Evolutionary conservation across 1,140 invertebrate genomes (phyloP).

Genomic region (Cylas formicarius): DNA sequence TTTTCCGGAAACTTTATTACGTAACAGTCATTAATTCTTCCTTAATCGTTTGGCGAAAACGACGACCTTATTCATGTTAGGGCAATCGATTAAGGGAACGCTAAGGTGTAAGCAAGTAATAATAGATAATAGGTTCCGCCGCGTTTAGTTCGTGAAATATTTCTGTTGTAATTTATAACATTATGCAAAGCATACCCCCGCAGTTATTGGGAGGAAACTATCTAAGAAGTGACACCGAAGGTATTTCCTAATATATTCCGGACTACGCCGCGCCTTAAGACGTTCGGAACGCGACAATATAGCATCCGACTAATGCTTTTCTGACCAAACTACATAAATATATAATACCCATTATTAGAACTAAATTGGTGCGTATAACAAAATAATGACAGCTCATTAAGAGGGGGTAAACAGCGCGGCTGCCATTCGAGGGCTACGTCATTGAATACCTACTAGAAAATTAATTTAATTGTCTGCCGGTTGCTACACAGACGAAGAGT

Average conservation of each 20-base stretch:
- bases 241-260: conserved; percentile 40
- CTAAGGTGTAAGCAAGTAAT: conserved; percentile 17
- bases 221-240: conserved; percentile 38
- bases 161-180: conserved; percentile 29
- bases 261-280: conserved; percentile 27
- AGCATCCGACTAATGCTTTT: conserved; percentile 40
- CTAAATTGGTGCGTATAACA: no score
- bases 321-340: conserved; percentile 45
- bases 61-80: conserved; percentile 5
- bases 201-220: conserved; percentile 36
- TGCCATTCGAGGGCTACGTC: no score
- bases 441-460: no score
- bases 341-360: no score
- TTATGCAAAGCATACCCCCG: conserved; percentile 27
- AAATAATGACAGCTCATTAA: no score
- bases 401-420: no score
- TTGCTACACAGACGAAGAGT: no score
- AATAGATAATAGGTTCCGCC: conserved; percentile 21
- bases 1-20: no score
- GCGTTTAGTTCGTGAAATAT: conserved; percentile 25
- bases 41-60: no score
- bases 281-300: conserved; percentile 33
- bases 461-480: no score
- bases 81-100: neutral
- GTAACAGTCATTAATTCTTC: no score